Evolutionary conservation across 1,140 invertebrate species (phyloP), one percentile per base, ranked within the genome.

Genomic region (Maniola jurtina): DNA sequence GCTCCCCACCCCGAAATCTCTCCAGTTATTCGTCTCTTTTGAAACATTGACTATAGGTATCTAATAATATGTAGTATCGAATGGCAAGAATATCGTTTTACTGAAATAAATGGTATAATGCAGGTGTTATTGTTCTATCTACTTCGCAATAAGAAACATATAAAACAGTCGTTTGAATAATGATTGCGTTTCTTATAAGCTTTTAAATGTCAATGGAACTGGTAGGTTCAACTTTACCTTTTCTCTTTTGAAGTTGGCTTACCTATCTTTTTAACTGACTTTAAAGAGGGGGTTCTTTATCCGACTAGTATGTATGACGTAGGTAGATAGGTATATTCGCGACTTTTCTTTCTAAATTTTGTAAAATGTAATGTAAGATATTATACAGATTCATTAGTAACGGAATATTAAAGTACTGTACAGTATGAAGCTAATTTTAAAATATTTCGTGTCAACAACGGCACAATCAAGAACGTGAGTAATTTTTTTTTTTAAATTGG

Each of bases 141-240:
- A 45, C 38, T 45, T 45, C 42, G 42, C 42, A 45, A 45, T n/a
- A 45, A 45, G 42, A 11, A 45, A 45, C 5, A 45, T 45, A 45
- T 45, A 45, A 45, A 45, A 45, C 13, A 45, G 42, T 13, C 42
- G 11, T 45, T 13, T 11, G 42, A 45, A 45, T 13, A 13, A 45
- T 25, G 25, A 25, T 13, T 13, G 42, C 42, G 42, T 45, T 45
- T 45, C 42, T 45, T 45, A 45, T 45, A 45, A 45, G 13, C 42
- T 45, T 11, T 45, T 6, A 45, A 45, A 45, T 45, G 42, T 8
- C 42, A 45, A 13, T 45, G 5, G 42, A 45, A 45, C 10, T 45
- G 13, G 42, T 11, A 45, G 25, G 25, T 25, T 4, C 42, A 45
- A 45, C 42, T 45, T 13, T n/a, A 45, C 2, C 42, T 11, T 45